Conservation (phyloP, 2,888 invertebrate species). For the Lottia scabra region DNA sequence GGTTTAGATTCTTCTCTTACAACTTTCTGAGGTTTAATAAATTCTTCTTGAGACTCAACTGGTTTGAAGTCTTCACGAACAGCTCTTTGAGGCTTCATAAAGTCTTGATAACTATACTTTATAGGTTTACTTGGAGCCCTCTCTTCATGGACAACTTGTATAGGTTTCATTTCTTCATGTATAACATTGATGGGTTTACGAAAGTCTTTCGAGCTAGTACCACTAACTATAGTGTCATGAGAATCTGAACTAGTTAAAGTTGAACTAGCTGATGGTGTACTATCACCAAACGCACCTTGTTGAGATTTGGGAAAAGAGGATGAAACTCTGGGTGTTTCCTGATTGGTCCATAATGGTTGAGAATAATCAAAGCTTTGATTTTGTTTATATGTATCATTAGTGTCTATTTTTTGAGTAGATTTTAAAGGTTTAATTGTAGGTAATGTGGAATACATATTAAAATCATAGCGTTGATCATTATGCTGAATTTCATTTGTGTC, state of each 20-base stretch:
- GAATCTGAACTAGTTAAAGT: conserved; percentile 39
- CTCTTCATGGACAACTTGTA: conserved; percentile 37
- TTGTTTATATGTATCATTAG: conserved; percentile 4
- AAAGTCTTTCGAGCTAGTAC: conserved; percentile 23
- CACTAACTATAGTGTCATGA: conserved; percentile 33
- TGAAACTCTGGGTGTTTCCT: conserved; percentile 18
- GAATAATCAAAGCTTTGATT: conserved; percentile 27
- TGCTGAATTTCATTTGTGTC: conserved; percentile 3
- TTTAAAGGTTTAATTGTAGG: conserved; percentile 44
- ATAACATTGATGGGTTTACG: conserved; percentile 15
- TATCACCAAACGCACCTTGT: conserved; percentile 25
- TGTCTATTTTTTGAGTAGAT: conserved; percentile 24
- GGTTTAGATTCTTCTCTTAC: neutral
- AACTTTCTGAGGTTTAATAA: neutral
- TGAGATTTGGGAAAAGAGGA: conserved; percentile 10
- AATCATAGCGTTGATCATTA: conserved; percentile 32
- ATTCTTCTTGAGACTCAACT: neutral
- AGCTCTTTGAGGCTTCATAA: neutral
- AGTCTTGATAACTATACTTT: neutral
- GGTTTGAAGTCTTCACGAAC: neutral
- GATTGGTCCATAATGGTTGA: conserved; percentile 37
- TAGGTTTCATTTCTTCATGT: conserved; percentile 30
- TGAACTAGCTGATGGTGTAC: conserved; percentile 32
- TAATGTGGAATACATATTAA: conserved; percentile 38
- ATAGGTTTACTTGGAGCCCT: neutral